Base-by-base conservation (phyloP, 2,113 vertebrate genomes). In the Verasper variegatus region DNA sequence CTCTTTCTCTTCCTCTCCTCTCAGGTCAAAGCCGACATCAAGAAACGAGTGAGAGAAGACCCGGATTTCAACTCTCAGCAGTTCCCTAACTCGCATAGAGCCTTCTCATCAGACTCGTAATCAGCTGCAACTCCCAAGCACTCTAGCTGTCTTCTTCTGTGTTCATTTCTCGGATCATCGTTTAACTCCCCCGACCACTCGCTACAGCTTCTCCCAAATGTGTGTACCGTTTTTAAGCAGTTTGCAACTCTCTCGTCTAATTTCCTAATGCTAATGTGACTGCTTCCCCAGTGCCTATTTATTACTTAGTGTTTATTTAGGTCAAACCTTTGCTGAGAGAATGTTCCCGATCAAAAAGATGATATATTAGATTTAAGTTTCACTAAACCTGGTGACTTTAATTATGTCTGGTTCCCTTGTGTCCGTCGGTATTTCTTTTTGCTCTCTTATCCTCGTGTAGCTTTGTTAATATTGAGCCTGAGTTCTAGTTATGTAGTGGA, bases 11-110 rank as follows among this genome's bases (percentile, higher is more conserved):
- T 49, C 56, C 52, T 42, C 26, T 68, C 40, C 45, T 60, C 59
- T 54, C 90, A 97, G 97, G 93, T 97, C 51, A 96, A 95, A 88
- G 83, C 94, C 0, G 96, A 97, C 80, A 93, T 97, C 71, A 96
- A 96, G 90, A 96, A 96, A 81, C 93, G 95, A 63, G 93, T 96
- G 68, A 94, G 93, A 62, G 96, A 97, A 8, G 96, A 97, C 56
- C 94, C 95, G 0, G 95, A 96, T 54, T 97, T 95, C 89, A 96
- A 55, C 74, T 86, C 95, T 21, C 94, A 96, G 90, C 93, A 96
- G 81, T 97, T 97, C 80, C 96, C 97, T 21, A 97, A 95, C 60
- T 87, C 95, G 47, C 95, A 96, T 69, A 93, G 92, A 87, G 95
- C 94, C 20, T 97, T 97, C 71, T 94, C 93, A 17, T 94, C 95